Base-by-base conservation (phyloP, 2,113 vertebrate genomes). In the Microcebus griseorufus region DNA sequence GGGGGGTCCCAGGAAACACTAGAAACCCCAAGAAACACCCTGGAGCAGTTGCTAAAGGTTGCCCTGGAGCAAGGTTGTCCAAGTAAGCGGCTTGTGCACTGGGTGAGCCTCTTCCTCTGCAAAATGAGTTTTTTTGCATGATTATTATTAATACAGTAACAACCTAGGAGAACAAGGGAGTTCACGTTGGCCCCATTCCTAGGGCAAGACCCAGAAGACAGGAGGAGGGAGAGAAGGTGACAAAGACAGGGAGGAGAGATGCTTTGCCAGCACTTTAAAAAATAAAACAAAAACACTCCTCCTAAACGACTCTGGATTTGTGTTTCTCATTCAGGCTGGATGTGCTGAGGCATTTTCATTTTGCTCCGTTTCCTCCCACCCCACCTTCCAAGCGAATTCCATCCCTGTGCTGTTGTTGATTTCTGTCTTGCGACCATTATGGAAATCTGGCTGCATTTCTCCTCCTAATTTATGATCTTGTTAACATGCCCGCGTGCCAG, bases 401-500 rank as follows among this genome's bases (percentile, higher is more conserved):
- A 14, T 96, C 75, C 78, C 87, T 18, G 97, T 0, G 0, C 95
- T 45, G 48, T 67, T 95, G 97, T 67, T 95, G 97, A 97, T 95
- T 98, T 97, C 81, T 86, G 93, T 94, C 98, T 98, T 97, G 72
- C 1, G 92, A 97, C 98, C 98, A 95, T 51, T 92, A 98, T 98
- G 98, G 96, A 98, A 94, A 75, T 97, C 90, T 97, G 98, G 97
- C 97, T 97, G 83, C 98, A 98, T 98, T 98, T 98, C 96, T 69
- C 97, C 97, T 97, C 94, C 95, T 98, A 98, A 98, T 98, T 98
- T 98, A 97, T 98, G 98, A 97, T 98, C 97, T 79, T 98, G 98
- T 98, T 98, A 98, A 98, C 98, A 98, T 98, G 98, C 97, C 97
- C 96, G 98, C 97, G 96, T 97, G 97, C 98, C 98, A 98, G 98